Conservation (phyloP, 2,888 invertebrate genomes). For the Brassicogethes aeneus region DNA sequence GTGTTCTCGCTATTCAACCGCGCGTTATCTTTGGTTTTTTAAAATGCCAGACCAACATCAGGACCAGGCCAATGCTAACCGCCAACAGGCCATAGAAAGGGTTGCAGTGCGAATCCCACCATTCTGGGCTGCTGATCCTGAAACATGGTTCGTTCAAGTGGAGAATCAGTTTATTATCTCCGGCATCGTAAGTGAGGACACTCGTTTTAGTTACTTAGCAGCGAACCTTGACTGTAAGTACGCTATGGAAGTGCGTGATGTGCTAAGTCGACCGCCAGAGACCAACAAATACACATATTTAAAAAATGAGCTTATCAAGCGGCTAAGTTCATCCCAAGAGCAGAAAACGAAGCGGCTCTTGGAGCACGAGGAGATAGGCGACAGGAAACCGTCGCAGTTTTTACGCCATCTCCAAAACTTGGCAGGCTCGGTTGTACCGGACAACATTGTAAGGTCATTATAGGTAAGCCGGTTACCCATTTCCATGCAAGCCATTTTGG, state of each 20-base stretch:
- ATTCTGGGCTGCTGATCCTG: no score
- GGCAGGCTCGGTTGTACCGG: constrained; percentile 14
- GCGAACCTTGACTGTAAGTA: constrained; percentile 16
- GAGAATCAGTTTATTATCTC: no score
- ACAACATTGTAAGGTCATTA: constrained; percentile 14
- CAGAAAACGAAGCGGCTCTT: constrained; percentile 9
- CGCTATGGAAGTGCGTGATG: constrained; percentile 20
- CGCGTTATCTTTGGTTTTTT: no score
- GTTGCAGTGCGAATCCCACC: no score
- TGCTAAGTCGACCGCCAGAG: constrained; percentile 17
- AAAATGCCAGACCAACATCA: no score
- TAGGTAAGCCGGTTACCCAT: constrained; percentile 14
- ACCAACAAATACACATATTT: constrained; percentile 14
- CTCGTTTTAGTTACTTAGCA: constrained; percentile 15
- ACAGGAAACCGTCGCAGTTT: constrained; percentile 23
- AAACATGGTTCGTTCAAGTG: no score
- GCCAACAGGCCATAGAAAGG: no score
- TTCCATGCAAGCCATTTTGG: constrained; percentile 12
- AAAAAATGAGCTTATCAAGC: constrained; percentile 20
- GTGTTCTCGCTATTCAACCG: no score
- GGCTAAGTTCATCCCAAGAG: constrained; percentile 7
- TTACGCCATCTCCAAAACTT: constrained; percentile 17
- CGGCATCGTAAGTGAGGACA: no score
- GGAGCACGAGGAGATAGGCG: constrained; percentile 10
- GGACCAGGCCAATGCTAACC: no score